Evolutionary conservation across 1,140 invertebrate genomes (phyloP), one percentile per base, ranked within the genome.

Genomic region (Drepana arcuata): DNA sequence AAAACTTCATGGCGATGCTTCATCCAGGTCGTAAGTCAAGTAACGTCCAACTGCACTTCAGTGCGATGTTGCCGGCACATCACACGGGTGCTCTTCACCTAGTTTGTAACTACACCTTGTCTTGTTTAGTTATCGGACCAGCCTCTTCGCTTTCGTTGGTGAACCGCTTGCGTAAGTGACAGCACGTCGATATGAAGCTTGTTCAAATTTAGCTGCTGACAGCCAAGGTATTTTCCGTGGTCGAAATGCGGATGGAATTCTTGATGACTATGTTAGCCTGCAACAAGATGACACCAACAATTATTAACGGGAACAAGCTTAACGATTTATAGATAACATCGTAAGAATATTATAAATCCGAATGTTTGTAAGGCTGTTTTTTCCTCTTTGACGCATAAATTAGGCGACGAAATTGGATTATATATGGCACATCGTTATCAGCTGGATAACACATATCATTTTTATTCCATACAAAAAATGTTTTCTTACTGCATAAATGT

Each of bases 1-100:
- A 84, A 66, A 85, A 85, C 79, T 85, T 86, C 85, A 86, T 86
- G 37, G 26, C 74, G 39, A 28, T 25, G 34, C 49, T 39, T 48
- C 48, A 54, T 56, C 18, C 41, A 60, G 47, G 32, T 29, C 29
- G 29, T 6, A 28, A 40, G 52, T 77, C 67, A 81, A 53, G 77
- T 81, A 47, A 79, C 64, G 53, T 79, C 77, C 43, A 74, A 55
- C 42, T 68, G 68, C 62, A 68, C 62, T 61, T 50, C 48, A 40
- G 47, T 65, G 72, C 59, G 62, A 56, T 71, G 68, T 71, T 54
- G 58, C 65, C 61, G 53, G 68, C 62, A 73, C 77, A 81, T 81
- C 69, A 68, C 77, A 74, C 60, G 58, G 59, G 56, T 71, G 64
- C 48, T 43, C 26, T 51, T 43, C 50, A 45, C 53, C 39, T 35